Evolutionary conservation across 2,797 vertebrate genomes (phyloP).

Genomic region (Macropus fuliginosus): DNA sequence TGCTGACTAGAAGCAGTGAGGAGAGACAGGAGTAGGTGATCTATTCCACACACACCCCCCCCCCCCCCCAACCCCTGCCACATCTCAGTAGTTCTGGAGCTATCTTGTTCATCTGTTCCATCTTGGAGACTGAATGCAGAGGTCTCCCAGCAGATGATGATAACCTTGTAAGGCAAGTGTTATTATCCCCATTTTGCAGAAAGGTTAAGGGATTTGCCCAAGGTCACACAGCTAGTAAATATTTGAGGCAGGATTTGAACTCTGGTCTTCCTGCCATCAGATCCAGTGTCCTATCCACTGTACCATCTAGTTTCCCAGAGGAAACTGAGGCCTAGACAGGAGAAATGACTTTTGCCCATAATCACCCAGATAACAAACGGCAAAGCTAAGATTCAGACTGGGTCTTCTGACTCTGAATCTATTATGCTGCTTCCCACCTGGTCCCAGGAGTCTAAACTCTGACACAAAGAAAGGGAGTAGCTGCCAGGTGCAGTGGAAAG

Average conservation of each 20-base stretch:
- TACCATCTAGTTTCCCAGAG: neutral
- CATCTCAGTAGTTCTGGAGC: neutral
- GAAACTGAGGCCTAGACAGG: neutral
- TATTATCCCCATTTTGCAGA: neutral
- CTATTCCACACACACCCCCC: too few species aligned
- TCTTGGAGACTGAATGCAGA: neutral
- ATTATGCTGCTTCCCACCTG: neutral
- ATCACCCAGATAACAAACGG: neutral
- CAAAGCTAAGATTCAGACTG: neutral
- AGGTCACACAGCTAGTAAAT: neutral
- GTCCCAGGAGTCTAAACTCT: neutral
- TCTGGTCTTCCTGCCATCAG: neutral
- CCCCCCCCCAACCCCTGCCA: neutral
- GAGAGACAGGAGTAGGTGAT: neutral
- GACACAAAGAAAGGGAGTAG: neutral
- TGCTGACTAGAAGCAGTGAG: neutral
- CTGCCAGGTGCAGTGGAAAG: neutral
- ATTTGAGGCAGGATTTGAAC: neutral
- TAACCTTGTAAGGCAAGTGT: neutral
- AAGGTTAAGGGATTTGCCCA: neutral
- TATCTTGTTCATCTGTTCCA: neutral
- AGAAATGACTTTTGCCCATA: neutral
- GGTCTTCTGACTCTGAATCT: neutral
- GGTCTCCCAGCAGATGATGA: neutral
- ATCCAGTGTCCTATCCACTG: neutral